Evolutionary conservation across 2,888 invertebrate species (phyloP), one percentile per base, ranked within the genome.

Genomic region (Trachelus stipa): DNA sequence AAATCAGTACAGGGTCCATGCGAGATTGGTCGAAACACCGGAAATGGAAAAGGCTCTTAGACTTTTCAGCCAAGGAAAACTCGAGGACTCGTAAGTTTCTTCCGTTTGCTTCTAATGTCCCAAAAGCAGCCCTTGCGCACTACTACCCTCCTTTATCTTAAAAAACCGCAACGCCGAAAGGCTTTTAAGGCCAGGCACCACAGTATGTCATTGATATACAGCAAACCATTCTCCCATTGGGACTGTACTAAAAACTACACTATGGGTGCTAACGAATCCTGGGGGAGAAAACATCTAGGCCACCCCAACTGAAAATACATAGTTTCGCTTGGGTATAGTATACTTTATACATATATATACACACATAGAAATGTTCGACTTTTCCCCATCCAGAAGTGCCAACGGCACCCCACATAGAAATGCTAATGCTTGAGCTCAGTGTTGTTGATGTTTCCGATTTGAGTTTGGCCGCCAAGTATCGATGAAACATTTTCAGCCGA

Each of bases 181-280:
- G 88, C 88, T 88, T 88, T 88, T 88, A 88, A 85, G 84, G 84
- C 83, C 79, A 73, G 76, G 76, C 76, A 81, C 82, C 81, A 79
- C 79, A 81, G 83, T 79, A 83, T 87, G 87, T 88, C 88, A 88
- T 87, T 87, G 88, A 88, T 87, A 86, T 85, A 87, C 85, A 85
- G 85, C 84, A 76, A 73, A 40, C 69, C 34, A 77, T 79, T 78
- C 76, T 78, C 83, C 86, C 85, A 80, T 78, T 85, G 88, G 86
- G 86, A 84, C 80, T 81, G 69, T 83, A 79, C 86, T 88, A 87
- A 88, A 87, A 87, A 88, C 84, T 85, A 85, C 85, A 85, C 86
- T 82, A 84, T 83, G 85, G 84, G 85, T 84, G 87, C 88, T 88
- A 88, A 89, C 88, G 88, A 89, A 88, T 87, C 88, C 87, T 83